Evolutionary conservation across 2,797 vertebrate species (phyloP).

Genomic region (Acanthurus tractus): DNA sequence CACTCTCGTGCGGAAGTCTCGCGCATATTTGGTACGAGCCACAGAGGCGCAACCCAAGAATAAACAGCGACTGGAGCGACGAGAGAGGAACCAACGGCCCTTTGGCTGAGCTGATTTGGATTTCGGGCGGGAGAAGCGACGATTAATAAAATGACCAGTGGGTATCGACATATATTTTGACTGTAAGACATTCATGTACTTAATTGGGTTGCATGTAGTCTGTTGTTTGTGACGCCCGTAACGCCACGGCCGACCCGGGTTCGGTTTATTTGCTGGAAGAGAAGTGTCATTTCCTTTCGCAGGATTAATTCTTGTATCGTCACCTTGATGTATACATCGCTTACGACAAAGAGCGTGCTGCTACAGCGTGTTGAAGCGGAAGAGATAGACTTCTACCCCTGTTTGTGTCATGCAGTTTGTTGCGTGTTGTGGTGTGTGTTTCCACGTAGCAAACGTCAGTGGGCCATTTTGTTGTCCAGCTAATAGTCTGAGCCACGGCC

Average conservation of each 20-base stretch:
- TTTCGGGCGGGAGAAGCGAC: constrained; percentile 52
- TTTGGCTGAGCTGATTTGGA: constrained; percentile 76
- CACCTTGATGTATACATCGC: neutral
- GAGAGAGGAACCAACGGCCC: constrained; percentile 68
- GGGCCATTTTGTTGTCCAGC: neutral
- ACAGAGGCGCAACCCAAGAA: constrained; percentile 41
- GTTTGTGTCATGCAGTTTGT: neutral
- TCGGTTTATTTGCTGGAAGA: constrained; percentile 55
- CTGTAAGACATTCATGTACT: constrained; percentile 54
- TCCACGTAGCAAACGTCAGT: neutral
- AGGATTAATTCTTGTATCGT: neutral
- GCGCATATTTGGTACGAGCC: constrained; percentile 40
- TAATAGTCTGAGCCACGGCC: constrained; percentile 43
- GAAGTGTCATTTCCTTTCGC: neutral
- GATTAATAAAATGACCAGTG: constrained; percentile 83
- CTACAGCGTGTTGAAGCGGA: accelerated
- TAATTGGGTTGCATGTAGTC: constrained; percentile 30
- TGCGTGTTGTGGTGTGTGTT: neutral
- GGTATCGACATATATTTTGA: constrained; percentile 69
- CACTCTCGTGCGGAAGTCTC: constrained; percentile 47
- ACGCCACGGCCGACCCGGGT: constrained; percentile 2
- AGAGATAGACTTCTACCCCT: neutral
- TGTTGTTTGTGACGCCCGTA: constrained; percentile 7
- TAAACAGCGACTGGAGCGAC: constrained; percentile 58
- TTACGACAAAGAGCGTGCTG: accelerated